Conservation (phyloP, 2,113 vertebrate species). For the Conger conger region DNA sequence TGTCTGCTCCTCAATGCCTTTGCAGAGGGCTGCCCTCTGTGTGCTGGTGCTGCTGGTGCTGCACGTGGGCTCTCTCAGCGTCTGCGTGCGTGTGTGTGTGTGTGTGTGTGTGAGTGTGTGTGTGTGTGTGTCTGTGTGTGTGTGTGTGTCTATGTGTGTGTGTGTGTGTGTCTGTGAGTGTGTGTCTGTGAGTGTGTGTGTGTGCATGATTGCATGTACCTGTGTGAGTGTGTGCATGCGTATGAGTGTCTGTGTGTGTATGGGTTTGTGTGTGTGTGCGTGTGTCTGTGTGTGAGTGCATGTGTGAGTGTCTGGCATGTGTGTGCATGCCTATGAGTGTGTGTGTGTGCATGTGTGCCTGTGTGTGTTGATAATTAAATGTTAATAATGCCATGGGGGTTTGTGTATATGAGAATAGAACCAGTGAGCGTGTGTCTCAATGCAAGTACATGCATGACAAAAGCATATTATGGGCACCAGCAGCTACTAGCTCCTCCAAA, state of each 20-base stretch:
- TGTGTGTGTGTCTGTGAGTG: neutral
- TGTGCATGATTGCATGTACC: no score
- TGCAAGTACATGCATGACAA: no score
- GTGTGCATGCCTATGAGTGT: neutral
- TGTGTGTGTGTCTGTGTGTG: neutral
- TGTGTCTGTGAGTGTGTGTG: neutral
- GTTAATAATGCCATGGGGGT: neutral
- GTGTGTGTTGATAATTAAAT: neutral
- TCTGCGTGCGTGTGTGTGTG: conserved; percentile 18
- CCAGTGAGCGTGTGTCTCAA: no score
- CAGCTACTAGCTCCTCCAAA: no score
- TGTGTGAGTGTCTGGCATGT: conserved; percentile 20
- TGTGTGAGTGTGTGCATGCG: neutral
- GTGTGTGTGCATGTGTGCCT: neutral
- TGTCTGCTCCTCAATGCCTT: conserved; percentile 67
- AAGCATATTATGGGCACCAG: no score
- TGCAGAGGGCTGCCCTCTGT: conserved; percentile 43
- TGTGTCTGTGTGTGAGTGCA: neutral
- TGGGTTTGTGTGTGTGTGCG: conserved; percentile 17
- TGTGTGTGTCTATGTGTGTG: neutral
- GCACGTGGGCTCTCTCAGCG: conserved; percentile 24
- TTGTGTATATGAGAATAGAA: neutral
- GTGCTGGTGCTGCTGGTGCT: conserved; percentile 40
- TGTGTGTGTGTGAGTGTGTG: conserved; percentile 1
- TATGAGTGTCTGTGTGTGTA: neutral